Base-by-base conservation (phyloP, 92 coral and sea anemone species). In the Pocillopora grandis region DNA sequence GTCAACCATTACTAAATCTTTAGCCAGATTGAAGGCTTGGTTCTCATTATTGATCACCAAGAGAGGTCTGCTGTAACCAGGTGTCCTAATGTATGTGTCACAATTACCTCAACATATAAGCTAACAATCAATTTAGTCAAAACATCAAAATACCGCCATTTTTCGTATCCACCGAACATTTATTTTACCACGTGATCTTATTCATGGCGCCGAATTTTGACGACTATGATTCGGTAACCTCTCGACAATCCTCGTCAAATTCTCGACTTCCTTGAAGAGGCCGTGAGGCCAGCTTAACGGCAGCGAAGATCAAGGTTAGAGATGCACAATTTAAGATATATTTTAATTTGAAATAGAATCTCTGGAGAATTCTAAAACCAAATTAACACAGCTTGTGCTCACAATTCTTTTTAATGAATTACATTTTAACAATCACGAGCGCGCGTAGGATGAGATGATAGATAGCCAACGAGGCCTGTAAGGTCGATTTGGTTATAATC, bases 181-280 rank as follows among this genome's bases (percentile, higher is more conserved):
- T 91, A 88, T 91, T 91, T 86, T 91, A 90, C 92, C 94, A 91
- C 94, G 90, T 91, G 94, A 91, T 56, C 75, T 61, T 64, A 80
- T 1, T 11, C 16, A 42, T 27, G 52, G 67, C 62, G 9, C 9
- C 88, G 88, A 42, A 17, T 8, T 19, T 59, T 59, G 23, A 2
- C 85, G 85, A 58, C 61, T 21, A 62, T 21, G 35, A 8, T 60
- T 71, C 77, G 77, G 85, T 18, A 14, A 62, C 6, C 15, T 56
- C 3, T 71, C 76, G 71, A 52, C 33, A 6, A 9, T 6, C 15
- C 3, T 21, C 27, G 52, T 42, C 4, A 42, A 42, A 3, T 42
- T 42, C 52, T 42, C 52, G 52, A 7, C 52, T 42, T 42, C 5
- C 4, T 42, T 12, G 17, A 60, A 35, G 80, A 7, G 67, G 31